Evolutionary conservation across 2,797 vertebrate genomes (phyloP), one percentile per base, ranked within the genome.

Genomic region (Xiphorhynchus erythropygius): DNA sequence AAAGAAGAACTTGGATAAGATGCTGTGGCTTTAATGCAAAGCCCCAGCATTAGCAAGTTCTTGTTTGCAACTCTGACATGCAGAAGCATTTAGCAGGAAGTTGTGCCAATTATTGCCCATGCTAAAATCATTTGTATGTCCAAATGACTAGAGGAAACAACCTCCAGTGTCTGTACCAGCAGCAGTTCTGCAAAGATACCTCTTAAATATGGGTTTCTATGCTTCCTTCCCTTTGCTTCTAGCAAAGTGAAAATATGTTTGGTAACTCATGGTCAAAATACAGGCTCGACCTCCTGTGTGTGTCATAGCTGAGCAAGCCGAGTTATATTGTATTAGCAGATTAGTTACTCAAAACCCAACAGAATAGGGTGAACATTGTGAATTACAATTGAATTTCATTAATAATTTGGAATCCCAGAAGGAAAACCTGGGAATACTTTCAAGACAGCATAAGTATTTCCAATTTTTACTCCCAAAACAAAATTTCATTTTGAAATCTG

Each of bases 281-380:
- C 22, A 79, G n/a, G 42, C 8, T 73, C n/a, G 30, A 82, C 22
- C 13, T 71, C 5, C 4, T 28, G 27, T 30, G 55, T 0, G 50
- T 0, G 0, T 39, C 39, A 46, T 0, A 37, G 62, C 14, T 75
- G 37, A 68, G 24, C 3, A 5, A 62, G 13, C 24, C 37, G n/a
- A 69, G 22, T 60, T 87, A 21, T 30, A 16, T 3, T 73, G 39
- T 17, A 37, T 47, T n/a, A 71, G 21, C 32, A 87, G 13, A 69
- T 68, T 18, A 84, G 46, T 33, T 78, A 53, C 50, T 87, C 5
- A 4, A 19, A 25, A 59, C 82, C 35, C 39, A 84, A 68, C 16
- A 56, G n/a, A 84, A 53, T 33, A 15, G 57, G 67, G 47, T 62
- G 55, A 85, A 55, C 6, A 15, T 7, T 24, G 13, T 53, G 50